Evolutionary conservation across 1,140 invertebrate species (phyloP), one percentile per base, ranked within the genome.

Genomic region (Drosophila littoralis): DNA sequence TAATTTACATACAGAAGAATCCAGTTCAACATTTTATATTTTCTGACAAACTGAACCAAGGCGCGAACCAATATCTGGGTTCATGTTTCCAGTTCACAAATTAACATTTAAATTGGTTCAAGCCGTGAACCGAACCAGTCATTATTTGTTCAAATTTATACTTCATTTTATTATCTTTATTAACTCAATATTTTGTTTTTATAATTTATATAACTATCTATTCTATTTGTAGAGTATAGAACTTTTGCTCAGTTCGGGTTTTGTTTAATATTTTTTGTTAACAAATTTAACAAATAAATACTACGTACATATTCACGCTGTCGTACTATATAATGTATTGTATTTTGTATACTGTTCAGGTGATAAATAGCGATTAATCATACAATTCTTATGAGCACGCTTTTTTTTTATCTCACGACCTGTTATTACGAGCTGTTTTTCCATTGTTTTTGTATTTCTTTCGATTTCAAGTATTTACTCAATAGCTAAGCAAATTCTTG

Each of bases 401-500:
- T 5, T 43, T 57, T 42, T 28, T 17, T 35, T 59, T n/a, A 32
- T 35, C 42, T 9, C 6, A 46, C 42, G 33, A 52, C 33, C 33
- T 52, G 33, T 52, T 48, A 28, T 28, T 28, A 7, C 12, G 4
- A 17, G 5, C 46, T 15, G 46, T 7, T 36, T 52, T 13, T 9
- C 28, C 28, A 51, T 50, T 51, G 48, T 32, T 51, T 13, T 51
- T 33, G 12, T 46, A 17, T 15, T 15, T 45, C 38, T 40, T 40
- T 43, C 1, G n/a, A 13, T 43, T 43, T 15, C 42, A 43, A 43
- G 13, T 22, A 3, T 22, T 22, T 22, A 3, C 22, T 2, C 22
- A 22, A 28, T 5, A 4, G 4, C 22, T 28, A 28, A 28, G 22
- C 22, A 28, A 28, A 5, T 28, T 28, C 4, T 28, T 28, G 22